Evolutionary conservation across 2,888 invertebrate species (phyloP), one percentile per base, ranked within the genome.

Genomic region (Lithophane socia): DNA sequence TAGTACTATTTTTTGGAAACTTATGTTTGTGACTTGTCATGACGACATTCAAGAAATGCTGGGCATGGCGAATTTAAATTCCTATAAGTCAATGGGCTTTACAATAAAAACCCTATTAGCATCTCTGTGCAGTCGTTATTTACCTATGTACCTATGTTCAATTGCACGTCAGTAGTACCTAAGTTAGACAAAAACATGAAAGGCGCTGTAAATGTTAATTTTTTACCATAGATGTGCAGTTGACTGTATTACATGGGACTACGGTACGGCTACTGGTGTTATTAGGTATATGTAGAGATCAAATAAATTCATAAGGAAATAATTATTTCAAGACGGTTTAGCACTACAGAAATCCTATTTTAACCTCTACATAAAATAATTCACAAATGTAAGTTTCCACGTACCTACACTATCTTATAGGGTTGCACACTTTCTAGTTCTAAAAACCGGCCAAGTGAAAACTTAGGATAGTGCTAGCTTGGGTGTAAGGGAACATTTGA

Each of bases 251-350:
- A 8, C 18, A 65, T 18, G n/a, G 3, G 3, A 10, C 18, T 44
- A 44, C 24, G 44, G 24, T 44, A 44, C 24, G 44, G 24, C 18
- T 66, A 44, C 65, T 24, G 44, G 24, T 47, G 47, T n/a, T 72
- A 49, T 68, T 18, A 29, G 29, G 0, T 29, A 3, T 18, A 18
- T 37, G 3, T 18, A 18, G 18, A 18, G 18, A 2, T 52, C 18
- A 18, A 52, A 52, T 52, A 52, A 8, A 16, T 52, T 18, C 52
- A 0, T 52, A 52, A 37, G 37, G 5, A 37, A 37, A 37, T 37
- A 37, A 37, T 37, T 37, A 37, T 64, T 76, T 49, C 47, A 77
- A 21, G 37, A 44, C 21, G 44, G 47, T 75, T 75, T 54, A 75
- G 16, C 24, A 56, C 24, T 54, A 60, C 29, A 76, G n/a, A 47